These are phyloP conservation scores for Colaptes auratus DNA, from an alignment of 2,113 vertebrate genomes.

Conservation along the genomic window DNA sequence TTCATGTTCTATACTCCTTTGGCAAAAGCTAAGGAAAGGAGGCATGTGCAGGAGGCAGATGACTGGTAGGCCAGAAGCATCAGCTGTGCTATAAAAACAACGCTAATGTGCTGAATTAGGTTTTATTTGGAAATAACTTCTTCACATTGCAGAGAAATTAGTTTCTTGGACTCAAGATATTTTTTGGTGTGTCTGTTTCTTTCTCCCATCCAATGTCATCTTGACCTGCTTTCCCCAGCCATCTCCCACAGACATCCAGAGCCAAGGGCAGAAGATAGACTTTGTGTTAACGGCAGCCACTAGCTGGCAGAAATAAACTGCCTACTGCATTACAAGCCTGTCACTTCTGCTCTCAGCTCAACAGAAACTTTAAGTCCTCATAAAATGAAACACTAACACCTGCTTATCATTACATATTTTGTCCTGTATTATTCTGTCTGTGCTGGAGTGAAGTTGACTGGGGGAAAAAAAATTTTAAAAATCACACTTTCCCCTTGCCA, in stretches of 20 bases:
- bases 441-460: background rate
- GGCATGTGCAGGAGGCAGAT: background rate
- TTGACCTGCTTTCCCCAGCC: background rate
- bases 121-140: background rate
- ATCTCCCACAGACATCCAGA: background rate
- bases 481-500: background rate
- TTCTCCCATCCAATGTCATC: background rate
- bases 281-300: background rate
- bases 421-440: background rate
- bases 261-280: background rate
- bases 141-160: rapidly evolving
- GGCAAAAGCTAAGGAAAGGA: background rate
- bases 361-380: conserved; percentile 16
- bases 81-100: conserved; percentile 33
- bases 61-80: background rate
- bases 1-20: background rate
- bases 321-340: background rate
- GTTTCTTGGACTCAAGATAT: background rate
- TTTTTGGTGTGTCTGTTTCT: background rate
- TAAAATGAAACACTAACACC: conserved; percentile 41
- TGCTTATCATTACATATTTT: background rate
- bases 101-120: background rate
- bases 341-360: conserved; percentile 38
- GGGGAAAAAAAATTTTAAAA: background rate
- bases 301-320: background rate